A percentile compares a stretch with the other conserved stretches of the same genome.
Evolutionary conservation across 2,113 vertebrate genomes (phyloP).

Genomic region (Phylloscopus trochiloides): DNA sequence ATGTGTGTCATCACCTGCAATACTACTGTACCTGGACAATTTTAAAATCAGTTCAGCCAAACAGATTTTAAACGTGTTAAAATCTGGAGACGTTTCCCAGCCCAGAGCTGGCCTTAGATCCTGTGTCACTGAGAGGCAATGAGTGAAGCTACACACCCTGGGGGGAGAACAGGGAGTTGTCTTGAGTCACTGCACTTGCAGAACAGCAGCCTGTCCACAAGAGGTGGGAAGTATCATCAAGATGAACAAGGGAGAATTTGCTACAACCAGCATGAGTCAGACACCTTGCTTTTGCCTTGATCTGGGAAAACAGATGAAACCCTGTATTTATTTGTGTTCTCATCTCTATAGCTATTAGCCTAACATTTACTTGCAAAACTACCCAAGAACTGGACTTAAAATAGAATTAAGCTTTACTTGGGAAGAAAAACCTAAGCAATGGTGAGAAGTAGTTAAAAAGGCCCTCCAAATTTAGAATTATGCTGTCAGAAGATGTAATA

Average conservation of each 20-base stretch:
- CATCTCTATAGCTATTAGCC: neutral
- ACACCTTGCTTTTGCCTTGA: slow-evolving; percentile 4
- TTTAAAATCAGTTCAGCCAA: neutral
- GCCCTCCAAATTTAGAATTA: neutral
- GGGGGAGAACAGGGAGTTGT: neutral
- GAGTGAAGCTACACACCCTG: neutral
- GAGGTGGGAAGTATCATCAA: neutral
- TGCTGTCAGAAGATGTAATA: neutral
- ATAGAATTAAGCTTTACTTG: neutral
- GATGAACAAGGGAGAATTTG: slow-evolving; percentile 5
- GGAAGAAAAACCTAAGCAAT: neutral
- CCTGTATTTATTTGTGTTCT: neutral
- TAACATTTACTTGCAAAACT: neutral
- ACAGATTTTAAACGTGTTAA: neutral
- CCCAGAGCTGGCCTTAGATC: neutral
- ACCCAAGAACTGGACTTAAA: neutral
- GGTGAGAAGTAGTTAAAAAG: neutral
- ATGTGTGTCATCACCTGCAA: neutral
- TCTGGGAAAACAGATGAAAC: slow-evolving; percentile 12
- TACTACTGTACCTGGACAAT: neutral
- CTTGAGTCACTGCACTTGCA: slow-evolving; percentile 11
- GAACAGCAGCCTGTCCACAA: neutral
- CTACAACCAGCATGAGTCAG: neutral
- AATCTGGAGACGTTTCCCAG: neutral
- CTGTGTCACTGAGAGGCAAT: neutral